These are phyloP conservation scores for Heliconius hewitsoni DNA, from an alignment of 1,140 invertebrate genomes.

Conservation along the genomic window DNA sequence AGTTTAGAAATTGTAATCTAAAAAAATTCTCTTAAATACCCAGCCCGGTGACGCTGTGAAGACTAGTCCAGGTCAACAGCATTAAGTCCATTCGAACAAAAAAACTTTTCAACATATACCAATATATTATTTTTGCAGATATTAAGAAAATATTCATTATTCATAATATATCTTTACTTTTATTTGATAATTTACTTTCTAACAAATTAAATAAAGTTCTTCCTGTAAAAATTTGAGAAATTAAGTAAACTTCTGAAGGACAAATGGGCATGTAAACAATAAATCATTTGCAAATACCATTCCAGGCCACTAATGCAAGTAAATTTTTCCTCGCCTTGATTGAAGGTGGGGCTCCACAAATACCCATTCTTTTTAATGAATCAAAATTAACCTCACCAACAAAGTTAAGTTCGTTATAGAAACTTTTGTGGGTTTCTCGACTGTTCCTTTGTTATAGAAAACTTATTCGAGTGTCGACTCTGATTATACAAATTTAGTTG, in stretches of 20 bases:
- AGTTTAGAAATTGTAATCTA: too few relatives aligned
- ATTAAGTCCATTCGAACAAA: too few relatives aligned
- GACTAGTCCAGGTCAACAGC: too few relatives aligned
- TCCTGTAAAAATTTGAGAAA: background rate
- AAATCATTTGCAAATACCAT: constrained; percentile 21
- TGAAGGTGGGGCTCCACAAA: constrained; percentile 36
- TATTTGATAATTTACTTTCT: too few relatives aligned
- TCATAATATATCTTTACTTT: too few relatives aligned
- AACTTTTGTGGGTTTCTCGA: constrained; percentile 42
- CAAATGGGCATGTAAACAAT: constrained; percentile 13
- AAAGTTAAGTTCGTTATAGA: constrained; percentile 47
- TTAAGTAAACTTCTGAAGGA: background rate
- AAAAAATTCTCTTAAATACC: too few relatives aligned
- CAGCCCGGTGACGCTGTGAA: too few relatives aligned
- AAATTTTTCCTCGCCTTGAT: constrained; percentile 22
- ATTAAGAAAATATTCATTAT: too few relatives aligned
- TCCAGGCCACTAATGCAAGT: constrained; percentile 23
- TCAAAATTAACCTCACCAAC: constrained; percentile 45
- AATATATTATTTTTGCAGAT: too few relatives aligned
- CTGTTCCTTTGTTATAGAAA: constrained; percentile 33
- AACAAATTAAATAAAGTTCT: too few relatives aligned
- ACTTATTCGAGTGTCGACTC: background rate
- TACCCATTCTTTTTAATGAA: constrained; percentile 37
- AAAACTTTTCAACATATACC: too few relatives aligned
- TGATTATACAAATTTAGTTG: constrained; percentile 13